phyloP scores from a whole-genome alignment of 2,888 invertebrate species.

The Oligia latruncula region DNA sequence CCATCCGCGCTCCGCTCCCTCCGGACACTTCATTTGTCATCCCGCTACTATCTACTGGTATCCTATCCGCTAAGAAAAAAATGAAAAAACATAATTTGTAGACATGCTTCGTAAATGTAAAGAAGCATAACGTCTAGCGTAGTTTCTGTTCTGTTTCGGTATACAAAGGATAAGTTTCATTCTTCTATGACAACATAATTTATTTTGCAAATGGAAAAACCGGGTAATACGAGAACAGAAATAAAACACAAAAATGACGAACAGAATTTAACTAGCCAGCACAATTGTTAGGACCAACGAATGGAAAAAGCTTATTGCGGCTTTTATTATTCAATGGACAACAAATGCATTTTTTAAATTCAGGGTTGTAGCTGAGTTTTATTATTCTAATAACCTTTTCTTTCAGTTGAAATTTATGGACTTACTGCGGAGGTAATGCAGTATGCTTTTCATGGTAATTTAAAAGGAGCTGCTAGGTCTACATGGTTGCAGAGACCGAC shows the following conservation, averaged over 20 bases:
- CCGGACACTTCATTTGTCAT: conserved; percentile 84
- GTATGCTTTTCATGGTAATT: conserved; percentile 8
- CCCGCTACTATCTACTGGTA: conserved; percentile 79
- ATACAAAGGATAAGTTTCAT: not conserved
- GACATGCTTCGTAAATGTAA: conserved; percentile 27
- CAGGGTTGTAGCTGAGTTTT: conserved; percentile 13
- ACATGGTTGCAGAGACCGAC: too few relatives aligned
- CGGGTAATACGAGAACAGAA: not conserved
- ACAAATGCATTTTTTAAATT: conserved; percentile 34
- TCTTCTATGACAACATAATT: conserved; percentile 11
- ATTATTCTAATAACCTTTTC: conserved; percentile 27
- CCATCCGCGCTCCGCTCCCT: conserved; percentile 78
- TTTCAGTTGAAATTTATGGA: conserved; percentile 5
- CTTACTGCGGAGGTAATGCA: not conserved
- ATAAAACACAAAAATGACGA: conserved; percentile 33
- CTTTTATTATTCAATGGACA: conserved; percentile 26
- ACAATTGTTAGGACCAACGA: conserved; percentile 28
- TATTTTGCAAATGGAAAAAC: conserved; percentile 18
- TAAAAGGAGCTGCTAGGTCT: not conserved
- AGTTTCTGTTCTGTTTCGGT: conserved; percentile 18
- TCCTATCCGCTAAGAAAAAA: conserved; percentile 78
- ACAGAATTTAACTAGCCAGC: conserved; percentile 34
- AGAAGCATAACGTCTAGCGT: conserved; percentile 15
- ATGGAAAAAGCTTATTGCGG: conserved; percentile 51
- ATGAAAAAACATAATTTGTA: conserved; percentile 40